Conservation (phyloP, 92 coral and sea anemone species). For the Palythoa grandis region DNA sequence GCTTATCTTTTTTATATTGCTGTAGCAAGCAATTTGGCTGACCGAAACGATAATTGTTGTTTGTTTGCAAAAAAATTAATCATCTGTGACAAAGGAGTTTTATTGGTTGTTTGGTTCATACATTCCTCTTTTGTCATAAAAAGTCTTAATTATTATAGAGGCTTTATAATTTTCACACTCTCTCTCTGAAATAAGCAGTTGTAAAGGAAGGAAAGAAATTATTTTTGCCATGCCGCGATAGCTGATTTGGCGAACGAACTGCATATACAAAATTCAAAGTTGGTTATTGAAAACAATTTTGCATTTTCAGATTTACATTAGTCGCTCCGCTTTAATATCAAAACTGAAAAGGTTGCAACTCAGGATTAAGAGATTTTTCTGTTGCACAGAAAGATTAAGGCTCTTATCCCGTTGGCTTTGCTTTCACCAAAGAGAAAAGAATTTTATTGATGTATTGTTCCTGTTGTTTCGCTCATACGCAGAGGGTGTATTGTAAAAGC, state of each 20-base stretch:
- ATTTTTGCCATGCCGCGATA: neutral
- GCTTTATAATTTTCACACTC: neutral
- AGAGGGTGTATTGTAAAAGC: conserved; percentile 45
- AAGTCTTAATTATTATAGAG: neutral
- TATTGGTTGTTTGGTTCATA: conserved; percentile 59
- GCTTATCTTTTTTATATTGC: neutral
- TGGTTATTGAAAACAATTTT: too few species aligned
- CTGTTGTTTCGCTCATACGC: conserved; percentile 65
- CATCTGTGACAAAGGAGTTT: conserved; percentile 46
- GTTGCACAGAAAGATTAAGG: conserved; percentile 19
- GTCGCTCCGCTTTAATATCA: neutral
- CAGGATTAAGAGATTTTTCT: neutral
- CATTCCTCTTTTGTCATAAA: conserved; percentile 22
- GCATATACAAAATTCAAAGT: neutral
- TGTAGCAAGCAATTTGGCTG: conserved; percentile 19
- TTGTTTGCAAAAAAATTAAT: conserved; percentile 67
- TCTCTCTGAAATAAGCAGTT: neutral
- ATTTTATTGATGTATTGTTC: conserved; percentile 85
- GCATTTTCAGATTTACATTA: neutral
- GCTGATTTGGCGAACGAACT: neutral
- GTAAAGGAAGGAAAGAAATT: neutral
- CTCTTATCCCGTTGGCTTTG: conserved; percentile 19
- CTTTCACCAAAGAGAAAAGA: conserved; percentile 36
- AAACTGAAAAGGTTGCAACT: neutral
- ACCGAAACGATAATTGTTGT: conserved; percentile 59